These are phyloP conservation scores for Brachyrhaphis roseni DNA, from an alignment of 2,797 vertebrate genomes.

Conservation along the genomic window DNA sequence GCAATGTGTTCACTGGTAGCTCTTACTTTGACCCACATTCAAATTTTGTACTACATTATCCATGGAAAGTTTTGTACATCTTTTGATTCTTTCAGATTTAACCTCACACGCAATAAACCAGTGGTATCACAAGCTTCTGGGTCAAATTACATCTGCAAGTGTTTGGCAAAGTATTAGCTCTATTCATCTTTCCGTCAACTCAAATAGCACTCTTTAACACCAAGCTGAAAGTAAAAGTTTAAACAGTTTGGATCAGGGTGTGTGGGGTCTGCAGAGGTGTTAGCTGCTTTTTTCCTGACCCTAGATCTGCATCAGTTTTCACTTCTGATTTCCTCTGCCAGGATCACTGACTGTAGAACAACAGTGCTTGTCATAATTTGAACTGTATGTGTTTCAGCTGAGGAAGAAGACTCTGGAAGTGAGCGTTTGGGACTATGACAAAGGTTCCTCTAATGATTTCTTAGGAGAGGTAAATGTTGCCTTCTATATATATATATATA, in stretches of 20 bases:
- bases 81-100: neutral
- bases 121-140: neutral
- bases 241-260: neutral
- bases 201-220: neutral
- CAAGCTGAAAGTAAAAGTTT: neutral
- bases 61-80: neutral
- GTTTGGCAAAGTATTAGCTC: neutral
- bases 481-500: neutral
- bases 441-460: conserved; percentile 97
- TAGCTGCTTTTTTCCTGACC: neutral
- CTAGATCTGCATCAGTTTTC: neutral
- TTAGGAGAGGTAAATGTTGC: conserved; percentile 90
- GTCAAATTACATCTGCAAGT: neutral
- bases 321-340: too few relatives aligned
- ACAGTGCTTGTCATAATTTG: neutral
- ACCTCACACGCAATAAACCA: neutral
- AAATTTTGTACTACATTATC: neutral
- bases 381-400: conserved; percentile 82
- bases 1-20: neutral
- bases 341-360: neutral
- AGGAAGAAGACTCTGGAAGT: conserved; percentile 98
- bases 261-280: neutral
- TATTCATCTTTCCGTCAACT: neutral
- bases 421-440: conserved; percentile 98
- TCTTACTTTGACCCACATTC: neutral